A percentile compares a stretch with the other conserved stretches of the same genome.
Conservation (phyloP, 1,140 invertebrate genomes). For the Lineus longissimus region DNA sequence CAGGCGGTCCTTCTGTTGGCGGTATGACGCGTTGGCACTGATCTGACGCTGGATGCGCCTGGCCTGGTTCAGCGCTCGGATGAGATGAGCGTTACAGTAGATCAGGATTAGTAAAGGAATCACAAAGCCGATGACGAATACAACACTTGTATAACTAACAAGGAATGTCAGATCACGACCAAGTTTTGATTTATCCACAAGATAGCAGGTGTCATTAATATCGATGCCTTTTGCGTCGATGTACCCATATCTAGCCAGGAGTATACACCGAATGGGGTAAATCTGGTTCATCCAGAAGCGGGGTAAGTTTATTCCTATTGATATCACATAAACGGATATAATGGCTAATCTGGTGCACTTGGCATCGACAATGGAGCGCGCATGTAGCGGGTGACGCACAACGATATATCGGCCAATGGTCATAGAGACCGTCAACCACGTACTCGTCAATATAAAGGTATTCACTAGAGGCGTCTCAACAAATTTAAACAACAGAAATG, state of each 20-base stretch:
- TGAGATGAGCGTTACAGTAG: conserved; percentile 45
- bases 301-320: neutral
- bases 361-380: neutral
- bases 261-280: neutral
- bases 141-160: neutral
- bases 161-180: neutral
- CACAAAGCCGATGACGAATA: conserved; percentile 13
- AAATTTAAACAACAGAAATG: neutral
- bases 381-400: conserved; percentile 9
- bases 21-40: conserved; percentile 21
- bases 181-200: neutral
- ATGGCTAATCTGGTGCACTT: neutral
- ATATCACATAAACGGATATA: neutral
- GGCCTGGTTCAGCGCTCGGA: conserved; percentile 39
- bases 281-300: neutral
- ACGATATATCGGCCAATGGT: conserved; percentile 6
- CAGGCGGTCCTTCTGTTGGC: conserved; percentile 42
- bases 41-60: conserved; percentile 37
- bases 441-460: neutral
- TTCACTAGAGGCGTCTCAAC: neutral
- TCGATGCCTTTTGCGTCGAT: neutral
- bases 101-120: conserved; percentile 42
- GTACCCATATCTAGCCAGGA: neutral
- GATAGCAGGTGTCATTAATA: neutral
- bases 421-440: conserved; percentile 4